Base-by-base conservation (phyloP, 2,888 invertebrate genomes). In the Candidula unifasciata region DNA sequence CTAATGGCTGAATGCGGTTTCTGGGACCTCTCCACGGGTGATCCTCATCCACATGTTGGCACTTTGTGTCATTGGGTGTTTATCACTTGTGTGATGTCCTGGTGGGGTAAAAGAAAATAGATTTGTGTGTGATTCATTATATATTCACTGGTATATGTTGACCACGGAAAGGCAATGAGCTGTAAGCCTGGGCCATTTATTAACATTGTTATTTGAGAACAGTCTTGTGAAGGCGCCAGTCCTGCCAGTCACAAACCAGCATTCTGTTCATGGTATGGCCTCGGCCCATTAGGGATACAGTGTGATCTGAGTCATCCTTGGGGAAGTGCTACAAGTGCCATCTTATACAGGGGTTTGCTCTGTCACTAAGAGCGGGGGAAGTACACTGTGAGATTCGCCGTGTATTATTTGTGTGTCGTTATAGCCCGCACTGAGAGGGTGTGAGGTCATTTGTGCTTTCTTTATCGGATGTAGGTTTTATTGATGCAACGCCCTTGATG, bases 231-330 rank as follows among this genome's bases (percentile, higher is more conserved):
- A 27, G 54, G 54, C 33, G 33, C 30, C 18, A 18, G 52, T 27
- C 21, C 60, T 5, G 60, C 21, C 21, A 21, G 21, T 60, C 21
- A 60, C n/a, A 73, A 27, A 10, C 24, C 52, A 27, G 18, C 54
- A 54, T 30, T 74, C 10, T 27, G 27, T 74, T 54, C 74, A 30
- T 54, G 74, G 44, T 21, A 3, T 27, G 54, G 30, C 74, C 52
- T 44, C 18, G 30, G 54, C 74, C 30, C 54, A 54, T 74, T 74
- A 74, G 74, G 30, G 30, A 74, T 54, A 74, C 52, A 30, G 30
- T 54, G 54, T 74, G 54, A 13, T 18, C 74, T 74, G 74, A 74
- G 74, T 74, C 74, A 74, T 74, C 30, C 21, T 54, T 18, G 52
- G 30, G 74, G 27, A 74, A 54, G 30, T 74, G 74, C 54, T 54